Base-by-base conservation (phyloP, 2,888 invertebrate species). In the Toxonevra muliebris region DNA sequence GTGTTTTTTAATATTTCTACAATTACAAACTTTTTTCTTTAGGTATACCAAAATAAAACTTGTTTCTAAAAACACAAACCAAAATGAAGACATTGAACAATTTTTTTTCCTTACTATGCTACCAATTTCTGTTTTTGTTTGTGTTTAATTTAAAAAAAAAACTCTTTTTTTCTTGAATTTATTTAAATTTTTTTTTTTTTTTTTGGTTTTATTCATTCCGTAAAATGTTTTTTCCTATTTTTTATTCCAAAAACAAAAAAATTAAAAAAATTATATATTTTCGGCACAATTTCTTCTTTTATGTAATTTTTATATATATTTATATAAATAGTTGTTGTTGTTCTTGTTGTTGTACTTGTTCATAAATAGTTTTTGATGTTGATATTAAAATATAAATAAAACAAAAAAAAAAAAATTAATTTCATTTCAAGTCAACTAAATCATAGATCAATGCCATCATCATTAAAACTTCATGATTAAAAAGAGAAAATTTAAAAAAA, bases 321-420 rank as follows among this genome's bases (percentile, higher is more conserved):
- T 78, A 76, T 74, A 75, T 75, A 76, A 73, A 75, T 79, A 75
- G 77, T 79, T 79, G 79, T 79, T 79, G 79, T 79, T 79, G 79
- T 79, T 79, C 78, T 79, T 79, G 79, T 79, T 79, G 79, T 79
- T 79, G 79, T 79, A 77, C 70, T 55, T 65, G 53, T 52, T 53
- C 2, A 52, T 53, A 17, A 17, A 19, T 42, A 13, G 41, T 58
- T 30, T 41, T 7, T 59, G 41, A n/a, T 43, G 15, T n/a, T 15
- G 15, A 59, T 19, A 17, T 19, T 42, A 15, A 10, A 17, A 43
- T 8, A 41, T 15, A 43, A 59, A 43, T 10, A 15, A 59, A 41
- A 59, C n/a, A 19, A 15, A 42, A 43, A 10, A 15, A 12, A 42
- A n/a, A 59, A 19, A 59, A 43, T n/a, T 42, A 15, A 58, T 2